These are phyloP conservation scores for Cyclina sinensis DNA, from an alignment of 1,140 invertebrate species.

Conservation along the genomic window DNA sequence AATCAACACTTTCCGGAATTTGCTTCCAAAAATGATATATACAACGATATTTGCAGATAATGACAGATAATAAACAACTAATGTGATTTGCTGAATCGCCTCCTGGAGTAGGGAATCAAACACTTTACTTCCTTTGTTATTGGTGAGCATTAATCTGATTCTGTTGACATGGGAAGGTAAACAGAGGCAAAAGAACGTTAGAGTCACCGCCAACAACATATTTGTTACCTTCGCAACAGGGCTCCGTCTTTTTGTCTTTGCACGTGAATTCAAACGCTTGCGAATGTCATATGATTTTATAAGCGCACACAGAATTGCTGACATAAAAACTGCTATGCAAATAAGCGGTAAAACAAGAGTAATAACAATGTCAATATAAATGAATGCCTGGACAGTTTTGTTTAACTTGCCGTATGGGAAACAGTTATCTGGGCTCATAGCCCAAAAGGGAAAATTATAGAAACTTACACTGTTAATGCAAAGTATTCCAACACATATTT, in stretches of 20 bases:
- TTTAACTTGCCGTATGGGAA: slow-evolving; percentile 42
- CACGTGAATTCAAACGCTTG: neutral
- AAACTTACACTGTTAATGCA: slow-evolving; percentile 71
- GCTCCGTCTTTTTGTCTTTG: slow-evolving; percentile 71
- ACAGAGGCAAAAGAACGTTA: slow-evolving; percentile 93
- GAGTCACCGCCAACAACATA: slow-evolving; percentile 93
- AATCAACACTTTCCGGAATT: slow-evolving; percentile 67
- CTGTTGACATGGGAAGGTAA: slow-evolving; percentile 89
- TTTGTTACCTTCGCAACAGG: slow-evolving; percentile 92
- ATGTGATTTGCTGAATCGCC: slow-evolving; percentile 88
- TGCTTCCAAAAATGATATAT: slow-evolving; percentile 88
- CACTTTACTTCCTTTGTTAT: neutral
- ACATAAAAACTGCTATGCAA: slow-evolving; percentile 73
- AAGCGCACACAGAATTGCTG: slow-evolving; percentile 50
- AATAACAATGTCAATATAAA: slow-evolving; percentile 88
- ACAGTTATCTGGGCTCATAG: slow-evolving; percentile 59
- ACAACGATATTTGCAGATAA: slow-evolving; percentile 95
- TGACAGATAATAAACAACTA: slow-evolving; percentile 91
- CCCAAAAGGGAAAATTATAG: slow-evolving; percentile 83
- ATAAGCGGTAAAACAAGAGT: slow-evolving; percentile 89
- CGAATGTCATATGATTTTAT: slow-evolving; percentile 37
- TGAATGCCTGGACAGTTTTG: slow-evolving; percentile 87
- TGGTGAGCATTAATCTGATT: slow-evolving; percentile 77
- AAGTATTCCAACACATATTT: slow-evolving; percentile 71
- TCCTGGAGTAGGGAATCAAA: slow-evolving; percentile 43